Evolutionary conservation across 2,797 vertebrate genomes (phyloP).

Genomic region (Liparis tanakae): DNA sequence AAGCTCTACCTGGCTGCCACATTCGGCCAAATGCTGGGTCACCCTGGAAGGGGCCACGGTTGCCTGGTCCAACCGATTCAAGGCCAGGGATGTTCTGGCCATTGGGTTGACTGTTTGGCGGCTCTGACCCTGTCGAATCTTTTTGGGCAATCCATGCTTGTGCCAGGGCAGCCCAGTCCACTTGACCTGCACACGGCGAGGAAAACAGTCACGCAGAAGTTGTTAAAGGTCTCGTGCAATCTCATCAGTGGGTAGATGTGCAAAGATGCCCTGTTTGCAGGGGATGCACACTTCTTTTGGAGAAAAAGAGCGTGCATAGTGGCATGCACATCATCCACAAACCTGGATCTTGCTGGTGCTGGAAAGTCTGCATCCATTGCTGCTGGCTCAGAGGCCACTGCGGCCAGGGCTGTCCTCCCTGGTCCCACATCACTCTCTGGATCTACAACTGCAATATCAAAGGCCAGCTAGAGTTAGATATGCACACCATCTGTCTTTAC

Average conservation of each 20-base stretch:
- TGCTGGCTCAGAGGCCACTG: conserved; percentile 99
- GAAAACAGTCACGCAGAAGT: neutral
- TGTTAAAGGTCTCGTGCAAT: neutral
- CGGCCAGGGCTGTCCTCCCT: conserved; percentile 99
- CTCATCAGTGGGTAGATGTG: neutral
- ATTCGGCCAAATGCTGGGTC: conserved; percentile 94
- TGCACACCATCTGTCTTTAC: neutral
- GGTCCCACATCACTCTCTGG: conserved; percentile 94
- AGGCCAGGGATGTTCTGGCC: conserved; percentile 91
- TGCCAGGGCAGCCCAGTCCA: conserved; percentile 98
- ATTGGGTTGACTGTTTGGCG: conserved; percentile 88
- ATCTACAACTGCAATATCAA: conserved; percentile 51
- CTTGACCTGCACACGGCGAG: conserved; percentile 86
- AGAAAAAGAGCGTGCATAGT: neutral
- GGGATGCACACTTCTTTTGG: neutral
- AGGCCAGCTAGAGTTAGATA: neutral
- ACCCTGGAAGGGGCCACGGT: conserved; percentile 92
- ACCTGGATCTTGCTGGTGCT: conserved; percentile 99
- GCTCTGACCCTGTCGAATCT: conserved; percentile 92
- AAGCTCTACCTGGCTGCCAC: conserved; percentile 94
- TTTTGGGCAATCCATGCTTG: conserved; percentile 99
- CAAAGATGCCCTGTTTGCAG: neutral
- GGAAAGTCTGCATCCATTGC: conserved; percentile 99
- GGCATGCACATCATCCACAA: conserved; percentile 56
- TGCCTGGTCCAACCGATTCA: conserved; percentile 87